These are phyloP conservation scores for Parauchenoglanis punctatus DNA, from an alignment of 2,797 vertebrate species.

Conservation along the genomic window DNA sequence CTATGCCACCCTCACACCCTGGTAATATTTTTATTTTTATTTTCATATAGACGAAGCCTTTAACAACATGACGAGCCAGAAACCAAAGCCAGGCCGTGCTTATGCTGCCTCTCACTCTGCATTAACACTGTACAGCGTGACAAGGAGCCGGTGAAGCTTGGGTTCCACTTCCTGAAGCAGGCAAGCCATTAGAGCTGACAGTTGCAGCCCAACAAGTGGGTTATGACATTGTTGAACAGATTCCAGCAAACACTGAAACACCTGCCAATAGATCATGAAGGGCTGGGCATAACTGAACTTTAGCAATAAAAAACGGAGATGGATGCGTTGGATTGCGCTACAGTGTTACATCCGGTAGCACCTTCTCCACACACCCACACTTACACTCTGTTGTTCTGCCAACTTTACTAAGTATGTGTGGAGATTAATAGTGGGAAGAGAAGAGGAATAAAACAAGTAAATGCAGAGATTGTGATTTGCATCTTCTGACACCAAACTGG, in stretches of 20 bases:
- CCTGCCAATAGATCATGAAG: constrained; percentile 43
- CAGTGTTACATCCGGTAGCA: constrained; percentile 47
- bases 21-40: not conserved
- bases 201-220: constrained; percentile 51
- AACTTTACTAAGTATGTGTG: constrained; percentile 28
- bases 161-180: constrained; percentile 33
- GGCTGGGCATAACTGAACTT: constrained; percentile 25
- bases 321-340: constrained; percentile 52
- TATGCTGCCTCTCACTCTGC: constrained; percentile 18
- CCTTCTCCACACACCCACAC: constrained; percentile 52
- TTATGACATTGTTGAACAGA: constrained; percentile 40
- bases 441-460: constrained; percentile 39
- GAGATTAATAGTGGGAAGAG: constrained; percentile 33
- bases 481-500: not conserved
- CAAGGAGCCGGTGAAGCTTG: constrained; percentile 14
- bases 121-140: constrained; percentile 25
- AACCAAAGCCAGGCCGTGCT: not conserved
- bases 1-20: not conserved
- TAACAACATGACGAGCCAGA: not conserved
- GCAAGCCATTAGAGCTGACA: constrained; percentile 36
- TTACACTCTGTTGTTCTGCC: constrained; percentile 50
- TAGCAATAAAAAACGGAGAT: constrained; percentile 56
- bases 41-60: not conserved
- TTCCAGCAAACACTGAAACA: constrained; percentile 39
- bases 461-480: constrained; percentile 8